These are phyloP conservation scores for Alitta virens DNA, from an alignment of 2,888 invertebrate genomes.

Conservation along the genomic window DNA sequence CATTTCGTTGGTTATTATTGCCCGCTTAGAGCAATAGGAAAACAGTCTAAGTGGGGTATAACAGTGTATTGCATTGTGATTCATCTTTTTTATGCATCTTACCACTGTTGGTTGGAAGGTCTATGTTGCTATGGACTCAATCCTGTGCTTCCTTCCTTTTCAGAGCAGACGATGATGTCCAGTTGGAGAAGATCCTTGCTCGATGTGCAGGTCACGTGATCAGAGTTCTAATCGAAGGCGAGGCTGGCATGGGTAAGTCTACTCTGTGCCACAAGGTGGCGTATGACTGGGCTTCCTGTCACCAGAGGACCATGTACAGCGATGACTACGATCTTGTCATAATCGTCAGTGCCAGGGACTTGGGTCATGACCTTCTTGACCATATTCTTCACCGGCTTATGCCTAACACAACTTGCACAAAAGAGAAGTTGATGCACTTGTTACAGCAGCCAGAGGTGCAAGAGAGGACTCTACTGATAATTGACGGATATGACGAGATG, in stretches of 20 bases:
- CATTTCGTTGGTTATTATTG: conserved; percentile 8
- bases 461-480: conserved; percentile 15
- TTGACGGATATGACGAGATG: conserved; percentile 14
- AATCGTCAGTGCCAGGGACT: conserved; percentile 4
- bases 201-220: too few species aligned
- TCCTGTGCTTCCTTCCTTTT: too few species aligned
- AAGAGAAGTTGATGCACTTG: not conserved
- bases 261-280: conserved; percentile 11
- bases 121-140: too few species aligned
- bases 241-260: conserved; percentile 14
- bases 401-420: conserved; percentile 4
- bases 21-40: too few species aligned
- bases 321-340: conserved; percentile 9
- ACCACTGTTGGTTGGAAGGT: too few species aligned
- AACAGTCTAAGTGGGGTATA: too few species aligned
- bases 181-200: conserved; percentile 1
- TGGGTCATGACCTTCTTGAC: conserved; percentile 5
- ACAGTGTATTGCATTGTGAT: too few species aligned
- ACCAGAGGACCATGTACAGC: not conserved
- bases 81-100: too few species aligned
- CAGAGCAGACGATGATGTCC: conserved; percentile 9
- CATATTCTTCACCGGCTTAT: conserved; percentile 1
- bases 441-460: conserved; percentile 3
- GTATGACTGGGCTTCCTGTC: conserved; percentile 3
- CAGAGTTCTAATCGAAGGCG: conserved; percentile 8